A percentile compares a stretch with the other conserved stretches of the same genome.
Conservation (phyloP, 2,113 vertebrate species). For the Hemichromis elongatus region DNA sequence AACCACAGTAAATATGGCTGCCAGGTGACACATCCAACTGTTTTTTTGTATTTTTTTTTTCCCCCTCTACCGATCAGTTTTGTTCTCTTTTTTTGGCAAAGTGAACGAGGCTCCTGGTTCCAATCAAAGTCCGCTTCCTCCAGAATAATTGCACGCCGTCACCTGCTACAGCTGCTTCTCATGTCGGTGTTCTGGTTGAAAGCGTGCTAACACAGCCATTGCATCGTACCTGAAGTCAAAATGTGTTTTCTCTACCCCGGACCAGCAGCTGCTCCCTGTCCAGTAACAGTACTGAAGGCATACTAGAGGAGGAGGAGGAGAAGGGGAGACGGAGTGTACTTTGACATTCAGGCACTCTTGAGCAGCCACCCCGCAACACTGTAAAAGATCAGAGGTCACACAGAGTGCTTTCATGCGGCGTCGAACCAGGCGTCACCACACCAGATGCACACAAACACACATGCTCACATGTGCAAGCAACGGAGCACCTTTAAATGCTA, state of each 20-base stretch:
- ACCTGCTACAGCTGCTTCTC: constrained; percentile 7
- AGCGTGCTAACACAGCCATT: neutral
- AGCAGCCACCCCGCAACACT: constrained; percentile 54
- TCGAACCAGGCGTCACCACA: constrained; percentile 51
- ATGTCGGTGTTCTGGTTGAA: neutral
- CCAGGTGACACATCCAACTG: constrained; percentile 36
- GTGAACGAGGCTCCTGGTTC: constrained; percentile 15
- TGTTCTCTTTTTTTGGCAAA: constrained; percentile 23
- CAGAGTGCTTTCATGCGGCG: constrained; percentile 44
- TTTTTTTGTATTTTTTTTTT: neutral
- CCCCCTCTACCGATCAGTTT: neutral
- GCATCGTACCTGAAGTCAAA: neutral
- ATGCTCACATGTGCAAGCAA: constrained; percentile 55
- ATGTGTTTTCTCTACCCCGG: neutral
- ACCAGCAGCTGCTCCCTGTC: constrained; percentile 1
- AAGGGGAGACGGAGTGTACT: neutral
- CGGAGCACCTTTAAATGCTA: constrained; percentile 52
- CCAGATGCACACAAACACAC: constrained; percentile 39
- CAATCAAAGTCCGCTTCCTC: neutral
- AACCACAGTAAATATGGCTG: constrained; percentile 46
- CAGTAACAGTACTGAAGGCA: constrained; percentile 21
- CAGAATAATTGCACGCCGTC: constrained; percentile 13
- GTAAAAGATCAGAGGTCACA: constrained; percentile 51
- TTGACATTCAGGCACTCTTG: constrained; percentile 61
- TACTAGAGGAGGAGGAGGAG: neutral